Base-by-base conservation (phyloP, 2,888 invertebrate genomes). In the Clivina fossor region DNA sequence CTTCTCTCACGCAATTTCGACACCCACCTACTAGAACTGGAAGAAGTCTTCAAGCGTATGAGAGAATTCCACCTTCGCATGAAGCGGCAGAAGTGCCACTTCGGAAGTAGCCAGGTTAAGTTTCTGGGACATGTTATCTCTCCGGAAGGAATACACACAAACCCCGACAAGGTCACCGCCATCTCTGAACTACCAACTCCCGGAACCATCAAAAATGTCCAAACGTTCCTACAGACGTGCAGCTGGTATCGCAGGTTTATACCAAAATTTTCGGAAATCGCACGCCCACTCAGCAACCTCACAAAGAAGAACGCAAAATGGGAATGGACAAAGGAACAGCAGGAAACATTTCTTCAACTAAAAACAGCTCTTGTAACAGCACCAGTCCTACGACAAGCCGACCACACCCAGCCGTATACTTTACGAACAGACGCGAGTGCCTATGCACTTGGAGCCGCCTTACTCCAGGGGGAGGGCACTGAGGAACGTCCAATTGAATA, bases 401-500 rank as follows among this genome's bases (percentile, higher is more conserved):
- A 44, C 18, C 28, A 15, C 8, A 9, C 43, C 3, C 11, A 13
- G 2, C 16, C 43, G 13, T 44, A 44, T 24, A 9, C 28, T 15
- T 16, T 28, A 4, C 20, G 51, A 5, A 56, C 56, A 7, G 56
- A 56, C 9, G 50, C 51, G 0, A 56, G 56, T 16, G 24, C 18
- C 18, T 56, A 56, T 28, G 56, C 41, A 3, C 51, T 56, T 0
- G 56, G 56, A 13, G 56, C 50, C 1, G 41, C 54, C 11, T 15
- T 51, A 30, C 20, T 50, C 26, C 56, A 56, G 28, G 56, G 50
- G 11, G 50, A 56, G 40, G 56, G 40, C 1, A 11, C 18, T 1
- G 33, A 38, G 1, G 33, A 57, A 28, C 26, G 48, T 2, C 51
- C 53, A 1, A 30, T 58, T 11, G 40, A 56, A 11, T 60, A 58